Evolutionary conservation across 1,140 invertebrate genomes (phyloP).

Genomic region (Calosoma granatense): DNA sequence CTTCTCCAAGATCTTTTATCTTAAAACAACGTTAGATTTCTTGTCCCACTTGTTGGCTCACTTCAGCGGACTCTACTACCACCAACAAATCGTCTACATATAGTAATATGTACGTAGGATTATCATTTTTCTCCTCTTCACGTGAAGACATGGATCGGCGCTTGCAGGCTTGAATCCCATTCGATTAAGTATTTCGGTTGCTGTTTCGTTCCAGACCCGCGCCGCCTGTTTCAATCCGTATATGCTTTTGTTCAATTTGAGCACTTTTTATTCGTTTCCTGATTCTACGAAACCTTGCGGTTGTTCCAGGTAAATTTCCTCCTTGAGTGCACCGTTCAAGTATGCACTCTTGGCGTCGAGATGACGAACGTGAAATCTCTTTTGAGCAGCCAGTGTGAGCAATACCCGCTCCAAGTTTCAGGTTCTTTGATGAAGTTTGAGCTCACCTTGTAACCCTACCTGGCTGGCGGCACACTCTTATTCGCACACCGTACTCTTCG

Average conservation of each 20-base stretch:
- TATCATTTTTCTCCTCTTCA: conserved; percentile 15
- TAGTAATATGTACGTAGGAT: conserved; percentile 16
- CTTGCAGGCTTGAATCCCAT: conserved; percentile 19
- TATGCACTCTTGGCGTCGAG: conserved; percentile 32
- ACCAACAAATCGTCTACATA: conserved; percentile 29
- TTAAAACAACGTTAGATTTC: conserved; percentile 18
- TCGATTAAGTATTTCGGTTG: conserved; percentile 15
- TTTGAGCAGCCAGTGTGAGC: conserved; percentile 27
- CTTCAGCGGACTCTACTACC: conserved; percentile 10
- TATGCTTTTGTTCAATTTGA: conserved; percentile 23
- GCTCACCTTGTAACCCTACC: not conserved
- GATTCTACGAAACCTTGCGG: conserved; percentile 22
- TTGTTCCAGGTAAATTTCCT: conserved; percentile 32
- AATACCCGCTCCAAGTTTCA: conserved; percentile 22
- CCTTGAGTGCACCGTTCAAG: conserved; percentile 30
- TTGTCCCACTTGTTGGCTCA: not conserved
- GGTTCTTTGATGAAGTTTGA: not conserved
- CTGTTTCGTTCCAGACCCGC: conserved; percentile 17
- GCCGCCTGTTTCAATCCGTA: conserved; percentile 28
- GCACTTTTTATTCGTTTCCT: conserved; percentile 19
- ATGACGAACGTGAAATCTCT: conserved; percentile 25
- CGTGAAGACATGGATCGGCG: conserved; percentile 23
- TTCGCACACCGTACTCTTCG: not conserved
- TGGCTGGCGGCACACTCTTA: not conserved
- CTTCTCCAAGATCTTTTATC: conserved; percentile 23